Evolutionary conservation across 2,797 vertebrate species (phyloP).

Genomic region (Betta splendens): DNA sequence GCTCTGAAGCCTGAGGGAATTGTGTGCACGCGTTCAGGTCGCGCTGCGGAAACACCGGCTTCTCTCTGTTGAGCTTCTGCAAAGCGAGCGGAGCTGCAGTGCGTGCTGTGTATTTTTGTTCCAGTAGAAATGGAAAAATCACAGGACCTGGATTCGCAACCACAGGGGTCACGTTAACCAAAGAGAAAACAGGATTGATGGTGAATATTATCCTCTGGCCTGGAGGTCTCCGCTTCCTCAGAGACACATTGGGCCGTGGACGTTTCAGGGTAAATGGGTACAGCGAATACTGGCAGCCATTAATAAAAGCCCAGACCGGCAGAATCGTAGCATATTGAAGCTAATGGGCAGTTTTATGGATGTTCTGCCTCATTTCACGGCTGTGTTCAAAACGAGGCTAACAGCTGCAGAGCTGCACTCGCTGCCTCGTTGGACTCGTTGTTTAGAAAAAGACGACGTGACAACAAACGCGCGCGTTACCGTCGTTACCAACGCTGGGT

Average conservation of each 20-base stretch:
- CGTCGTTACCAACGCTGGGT: not conserved
- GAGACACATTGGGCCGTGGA: constrained; percentile 43
- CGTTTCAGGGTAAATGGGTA: constrained; percentile 57
- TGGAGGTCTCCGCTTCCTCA: constrained; percentile 45
- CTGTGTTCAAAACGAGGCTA: constrained; percentile 40
- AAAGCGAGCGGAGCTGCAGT: constrained; percentile 46
- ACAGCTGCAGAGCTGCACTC: constrained; percentile 39
- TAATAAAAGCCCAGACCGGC: constrained; percentile 61
- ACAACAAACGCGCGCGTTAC: too few species aligned
- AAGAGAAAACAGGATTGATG: constrained; percentile 46
- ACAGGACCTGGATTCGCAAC: constrained; percentile 60
- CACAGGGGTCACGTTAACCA: constrained; percentile 65
- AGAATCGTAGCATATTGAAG: constrained; percentile 48
- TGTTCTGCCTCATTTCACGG: constrained; percentile 70
- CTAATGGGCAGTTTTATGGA: constrained; percentile 63
- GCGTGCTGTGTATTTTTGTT: constrained; percentile 66
- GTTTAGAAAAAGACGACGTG: too few species aligned
- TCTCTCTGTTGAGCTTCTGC: constrained; percentile 49
- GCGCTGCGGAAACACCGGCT: constrained; percentile 27
- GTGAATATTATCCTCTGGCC: constrained; percentile 60
- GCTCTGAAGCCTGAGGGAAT: constrained; percentile 34
- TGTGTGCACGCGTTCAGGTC: constrained; percentile 30
- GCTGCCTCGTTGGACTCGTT: constrained; percentile 40
- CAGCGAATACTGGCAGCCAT: constrained; percentile 55
- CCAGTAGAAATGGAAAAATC: constrained; percentile 62